These are phyloP conservation scores for Valencia hispanica DNA, from an alignment of 2,797 vertebrate genomes.

Conservation along the genomic window DNA sequence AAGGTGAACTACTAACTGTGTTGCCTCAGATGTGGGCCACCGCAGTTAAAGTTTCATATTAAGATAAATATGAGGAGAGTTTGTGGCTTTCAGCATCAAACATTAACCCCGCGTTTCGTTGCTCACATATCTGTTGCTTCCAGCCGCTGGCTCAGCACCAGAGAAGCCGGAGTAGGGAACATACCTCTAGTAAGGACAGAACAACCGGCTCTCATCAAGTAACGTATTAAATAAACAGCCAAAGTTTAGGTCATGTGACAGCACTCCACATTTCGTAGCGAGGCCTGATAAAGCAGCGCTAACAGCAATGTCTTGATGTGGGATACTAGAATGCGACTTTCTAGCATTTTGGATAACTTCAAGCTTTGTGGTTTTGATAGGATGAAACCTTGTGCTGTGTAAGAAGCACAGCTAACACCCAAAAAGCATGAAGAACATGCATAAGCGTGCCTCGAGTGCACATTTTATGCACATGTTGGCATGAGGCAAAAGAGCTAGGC, in stretches of 20 bases:
- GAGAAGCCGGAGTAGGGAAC: conserved; percentile 2
- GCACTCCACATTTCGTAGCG: background rate
- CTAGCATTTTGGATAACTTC: background rate
- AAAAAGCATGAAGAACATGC: background rate
- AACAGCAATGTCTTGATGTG: background rate
- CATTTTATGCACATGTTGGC: background rate
- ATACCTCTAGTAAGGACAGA: background rate
- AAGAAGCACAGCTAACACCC: background rate
- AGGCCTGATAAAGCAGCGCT: background rate
- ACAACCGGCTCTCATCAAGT: conserved; percentile 7
- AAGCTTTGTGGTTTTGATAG: background rate
- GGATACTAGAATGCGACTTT: background rate
- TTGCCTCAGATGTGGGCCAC: conserved; percentile 2
- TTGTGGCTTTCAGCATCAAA: conserved; percentile 33
- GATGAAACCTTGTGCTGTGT: background rate
- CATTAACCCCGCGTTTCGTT: conserved; percentile 39
- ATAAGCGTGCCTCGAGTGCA: background rate
- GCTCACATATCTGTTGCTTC: conserved; percentile 51
- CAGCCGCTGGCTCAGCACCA: conserved; percentile 1
- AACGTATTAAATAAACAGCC: conserved; percentile 4
- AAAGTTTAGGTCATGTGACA: background rate
- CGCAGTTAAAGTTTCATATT: conserved; percentile 12
- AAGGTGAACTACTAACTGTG: conserved; percentile 8
- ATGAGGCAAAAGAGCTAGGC: background rate
- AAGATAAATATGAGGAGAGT: conserved; percentile 13